Evolutionary conservation across 1,140 invertebrate genomes (phyloP).

Genomic region (Drosophila tani): DNA sequence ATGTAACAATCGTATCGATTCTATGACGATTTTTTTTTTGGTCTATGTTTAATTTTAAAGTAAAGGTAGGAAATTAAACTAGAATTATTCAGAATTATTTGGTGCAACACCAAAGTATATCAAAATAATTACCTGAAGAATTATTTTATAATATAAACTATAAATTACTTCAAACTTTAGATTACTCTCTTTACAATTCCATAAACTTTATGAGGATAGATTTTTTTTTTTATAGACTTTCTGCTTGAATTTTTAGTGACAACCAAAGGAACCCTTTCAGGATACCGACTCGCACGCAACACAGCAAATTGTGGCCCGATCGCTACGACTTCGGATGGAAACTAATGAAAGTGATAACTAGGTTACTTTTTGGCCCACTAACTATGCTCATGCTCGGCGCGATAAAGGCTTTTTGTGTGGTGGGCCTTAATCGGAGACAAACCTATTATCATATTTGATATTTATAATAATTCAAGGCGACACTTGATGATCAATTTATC

Average conservation of each 20-base stretch:
- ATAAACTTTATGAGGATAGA: too few species aligned
- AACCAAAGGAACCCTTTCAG: neutral
- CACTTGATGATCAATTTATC: constrained; percentile 41
- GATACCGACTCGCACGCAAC: neutral
- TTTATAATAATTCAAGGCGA: constrained; percentile 50
- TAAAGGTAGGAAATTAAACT: neutral
- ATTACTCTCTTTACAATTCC: too few species aligned
- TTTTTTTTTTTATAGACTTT: neutral
- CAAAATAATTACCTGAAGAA: too few species aligned
- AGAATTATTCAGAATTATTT: too few species aligned
- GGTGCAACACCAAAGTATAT: neutral
- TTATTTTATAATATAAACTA: too few species aligned
- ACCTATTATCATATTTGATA: constrained; percentile 43
- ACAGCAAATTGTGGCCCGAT: neutral
- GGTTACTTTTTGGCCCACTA: constrained; percentile 4
- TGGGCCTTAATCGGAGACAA: constrained; percentile 15
- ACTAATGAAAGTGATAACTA: constrained; percentile 10
- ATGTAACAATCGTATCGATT: too few species aligned
- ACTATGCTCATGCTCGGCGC: constrained; percentile 5
- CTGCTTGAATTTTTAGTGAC: neutral
- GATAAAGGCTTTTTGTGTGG: constrained; percentile 37
- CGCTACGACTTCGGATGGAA: neutral
- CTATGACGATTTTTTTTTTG: too few species aligned
- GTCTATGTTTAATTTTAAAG: too few species aligned
- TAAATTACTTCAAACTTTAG: too few species aligned